Conservation (phyloP, 1,140 invertebrate genomes). For the Glossosoma conforme region DNA sequence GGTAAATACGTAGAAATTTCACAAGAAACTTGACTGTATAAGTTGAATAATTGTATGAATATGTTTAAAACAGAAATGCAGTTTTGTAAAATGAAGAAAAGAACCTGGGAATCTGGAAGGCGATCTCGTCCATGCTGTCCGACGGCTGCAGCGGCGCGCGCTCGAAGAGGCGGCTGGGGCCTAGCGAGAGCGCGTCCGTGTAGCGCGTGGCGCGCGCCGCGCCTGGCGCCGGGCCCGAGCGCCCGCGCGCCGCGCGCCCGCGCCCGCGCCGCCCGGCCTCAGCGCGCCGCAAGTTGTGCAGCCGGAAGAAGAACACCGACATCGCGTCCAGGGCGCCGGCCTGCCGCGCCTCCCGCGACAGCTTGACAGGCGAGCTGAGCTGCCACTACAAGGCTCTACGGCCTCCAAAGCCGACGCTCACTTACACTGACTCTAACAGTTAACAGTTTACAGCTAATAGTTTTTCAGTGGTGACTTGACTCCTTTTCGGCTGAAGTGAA, state of each 20-base stretch:
- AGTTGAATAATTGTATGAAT: too few relatives aligned
- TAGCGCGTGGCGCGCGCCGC: slow-evolving; percentile 63
- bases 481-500: too few relatives aligned
- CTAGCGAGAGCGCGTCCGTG: slow-evolving; percentile 33
- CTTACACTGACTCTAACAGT: too few relatives aligned
- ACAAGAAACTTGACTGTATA: too few relatives aligned
- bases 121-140: slow-evolving; percentile 86
- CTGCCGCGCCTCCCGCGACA: slow-evolving; percentile 14
- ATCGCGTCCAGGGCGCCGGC: slow-evolving; percentile 44
- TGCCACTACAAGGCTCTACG: too few relatives aligned
- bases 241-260: slow-evolving; percentile 67
- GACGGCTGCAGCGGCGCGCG: slow-evolving; percentile 73
- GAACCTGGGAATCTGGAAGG: slow-evolving; percentile 87
- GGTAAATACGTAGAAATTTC: too few relatives aligned
- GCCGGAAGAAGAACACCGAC: slow-evolving; percentile 93
- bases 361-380: slow-evolving; percentile 15
- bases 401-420: too few relatives aligned
- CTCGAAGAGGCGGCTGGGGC: slow-evolving; percentile 77
- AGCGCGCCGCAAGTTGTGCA: slow-evolving; percentile 80
- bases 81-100: too few relatives aligned
- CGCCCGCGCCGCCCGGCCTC: slow-evolving; percentile 61
- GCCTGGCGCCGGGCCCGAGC: slow-evolving; percentile 79
- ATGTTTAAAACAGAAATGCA: too few relatives aligned
- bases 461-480: too few relatives aligned
- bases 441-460: too few relatives aligned